Evolutionary conservation across 2,797 vertebrate species (phyloP).

Genomic region (Sebastes aleutianus): DNA sequence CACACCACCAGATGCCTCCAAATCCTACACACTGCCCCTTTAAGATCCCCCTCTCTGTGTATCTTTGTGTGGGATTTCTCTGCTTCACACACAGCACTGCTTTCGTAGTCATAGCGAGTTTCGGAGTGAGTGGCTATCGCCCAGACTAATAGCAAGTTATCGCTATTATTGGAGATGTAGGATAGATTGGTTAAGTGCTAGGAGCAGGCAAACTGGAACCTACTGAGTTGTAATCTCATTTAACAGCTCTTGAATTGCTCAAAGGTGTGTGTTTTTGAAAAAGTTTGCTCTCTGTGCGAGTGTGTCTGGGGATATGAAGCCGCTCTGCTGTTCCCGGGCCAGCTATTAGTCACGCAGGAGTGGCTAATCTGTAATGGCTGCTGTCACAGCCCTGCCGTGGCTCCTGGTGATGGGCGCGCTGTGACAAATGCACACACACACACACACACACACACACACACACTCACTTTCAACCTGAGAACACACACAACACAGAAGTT

Average conservation of each 20-base stretch:
- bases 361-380: slow-evolving; percentile 81
- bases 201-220: slow-evolving; percentile 45
- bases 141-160: slow-evolving; percentile 55
- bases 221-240: slow-evolving; percentile 70
- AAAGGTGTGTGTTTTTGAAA: slow-evolving; percentile 66
- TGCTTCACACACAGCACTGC: neutral
- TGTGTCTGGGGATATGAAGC: slow-evolving; percentile 57
- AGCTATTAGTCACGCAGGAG: slow-evolving; percentile 76
- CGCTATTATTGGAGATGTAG: slow-evolving; percentile 56
- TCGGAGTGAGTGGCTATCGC: slow-evolving; percentile 26
- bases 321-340: slow-evolving; percentile 65
- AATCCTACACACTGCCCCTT: no score
- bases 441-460: slow-evolving; percentile 30
- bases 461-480: slow-evolving; percentile 53
- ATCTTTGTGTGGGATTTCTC: neutral
- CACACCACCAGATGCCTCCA: no score
- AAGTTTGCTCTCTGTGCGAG: slow-evolving; percentile 55
- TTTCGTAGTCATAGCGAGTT: neutral
- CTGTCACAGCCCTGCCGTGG: slow-evolving; percentile 70
- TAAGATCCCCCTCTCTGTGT: slow-evolving; percentile 10
- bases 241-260: slow-evolving; percentile 70
- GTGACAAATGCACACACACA: slow-evolving; percentile 62
- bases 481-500: slow-evolving; percentile 49
- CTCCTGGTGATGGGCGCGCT: slow-evolving; percentile 66
- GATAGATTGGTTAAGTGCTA: slow-evolving; percentile 68